Percentiles rank a stretch among this genome's conserved stretches.
These are phyloP conservation scores for Siphamia tubifer DNA, from an alignment of 2,113 vertebrate genomes.

Conservation along the genomic window DNA sequence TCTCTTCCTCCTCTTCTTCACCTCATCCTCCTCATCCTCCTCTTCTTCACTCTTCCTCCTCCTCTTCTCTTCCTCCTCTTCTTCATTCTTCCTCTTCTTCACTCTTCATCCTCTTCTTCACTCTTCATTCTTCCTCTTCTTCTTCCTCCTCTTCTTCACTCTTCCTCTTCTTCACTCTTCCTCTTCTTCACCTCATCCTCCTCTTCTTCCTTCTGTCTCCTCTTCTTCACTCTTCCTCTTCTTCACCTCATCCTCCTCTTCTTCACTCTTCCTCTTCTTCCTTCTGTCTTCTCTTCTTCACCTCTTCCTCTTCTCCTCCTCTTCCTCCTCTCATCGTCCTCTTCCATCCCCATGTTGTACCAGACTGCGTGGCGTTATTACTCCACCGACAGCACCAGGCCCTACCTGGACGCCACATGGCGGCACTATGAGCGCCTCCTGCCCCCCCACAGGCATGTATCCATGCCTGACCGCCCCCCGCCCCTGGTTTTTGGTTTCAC, in stretches of 20 bases:
- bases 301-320: conserved; percentile 37
- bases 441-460: conserved; percentile 85
- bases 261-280: conserved; percentile 51
- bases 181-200: no score
- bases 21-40: conserved; percentile 10
- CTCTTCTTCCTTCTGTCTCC: no score
- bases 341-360: conserved; percentile 71
- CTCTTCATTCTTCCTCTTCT: no score
- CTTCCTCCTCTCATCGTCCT: conserved; percentile 11
- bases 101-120: no score
- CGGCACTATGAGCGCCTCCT: conserved; percentile 84
- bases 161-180: conserved; percentile 26
- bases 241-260: not conserved
- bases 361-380: conserved; percentile 86
- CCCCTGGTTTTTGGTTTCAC: conserved; percentile 73
- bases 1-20: no score
- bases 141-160: conserved; percentile 23
- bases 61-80: no score
- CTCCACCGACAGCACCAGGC: conserved; percentile 81
- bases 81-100: conserved; percentile 51
- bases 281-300: no score
- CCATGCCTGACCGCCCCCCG: conserved; percentile 76
- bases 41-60: no score
- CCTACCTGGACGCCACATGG: conserved; percentile 83
- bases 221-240: not conserved